Percentiles rank a stretch among this genome's conserved stretches.
phyloP scores from a whole-genome alignment of 2,113 vertebrate genomes.

The Corvus moneduloides region DNA sequence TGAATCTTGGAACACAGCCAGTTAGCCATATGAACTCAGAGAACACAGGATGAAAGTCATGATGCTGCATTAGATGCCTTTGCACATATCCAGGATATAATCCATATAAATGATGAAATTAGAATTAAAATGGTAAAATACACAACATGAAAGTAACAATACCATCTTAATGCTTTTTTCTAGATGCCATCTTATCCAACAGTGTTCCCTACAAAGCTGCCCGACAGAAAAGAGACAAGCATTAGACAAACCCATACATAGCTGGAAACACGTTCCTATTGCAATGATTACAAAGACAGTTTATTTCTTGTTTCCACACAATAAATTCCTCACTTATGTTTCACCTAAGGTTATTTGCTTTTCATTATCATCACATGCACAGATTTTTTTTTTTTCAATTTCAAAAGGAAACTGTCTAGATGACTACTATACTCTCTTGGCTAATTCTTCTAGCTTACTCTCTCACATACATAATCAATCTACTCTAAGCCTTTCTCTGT shows the following conservation, averaged over 20 bases:
- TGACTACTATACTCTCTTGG: not conserved
- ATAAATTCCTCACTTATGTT: not conserved
- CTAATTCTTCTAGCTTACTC: slow-evolving; percentile 27
- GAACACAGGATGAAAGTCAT: not conserved
- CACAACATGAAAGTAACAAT: not conserved
- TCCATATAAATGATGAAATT: not conserved
- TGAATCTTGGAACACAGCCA: not conserved
- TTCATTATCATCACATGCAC: not conserved
- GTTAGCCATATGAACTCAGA: not conserved
- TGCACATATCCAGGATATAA: not conserved
- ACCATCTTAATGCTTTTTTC: not conserved
- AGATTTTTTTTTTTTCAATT: not conserved
- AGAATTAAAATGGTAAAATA: not conserved
- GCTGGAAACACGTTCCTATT: not conserved
- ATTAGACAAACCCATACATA: not conserved
- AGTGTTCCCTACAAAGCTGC: not conserved
- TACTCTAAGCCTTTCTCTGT: slow-evolving; percentile 6
- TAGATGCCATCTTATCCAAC: not conserved
- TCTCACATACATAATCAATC: slow-evolving; percentile 44
- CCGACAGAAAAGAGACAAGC: not conserved
- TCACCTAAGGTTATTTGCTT: slow-evolving; percentile 13
- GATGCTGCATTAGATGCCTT: not conserved
- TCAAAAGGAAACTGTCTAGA: slow-evolving; percentile 1
- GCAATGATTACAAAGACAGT: not conserved
- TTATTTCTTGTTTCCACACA: not conserved